Evolutionary conservation across 2,797 vertebrate species (phyloP).

Genomic region (Ceryle rudis): DNA sequence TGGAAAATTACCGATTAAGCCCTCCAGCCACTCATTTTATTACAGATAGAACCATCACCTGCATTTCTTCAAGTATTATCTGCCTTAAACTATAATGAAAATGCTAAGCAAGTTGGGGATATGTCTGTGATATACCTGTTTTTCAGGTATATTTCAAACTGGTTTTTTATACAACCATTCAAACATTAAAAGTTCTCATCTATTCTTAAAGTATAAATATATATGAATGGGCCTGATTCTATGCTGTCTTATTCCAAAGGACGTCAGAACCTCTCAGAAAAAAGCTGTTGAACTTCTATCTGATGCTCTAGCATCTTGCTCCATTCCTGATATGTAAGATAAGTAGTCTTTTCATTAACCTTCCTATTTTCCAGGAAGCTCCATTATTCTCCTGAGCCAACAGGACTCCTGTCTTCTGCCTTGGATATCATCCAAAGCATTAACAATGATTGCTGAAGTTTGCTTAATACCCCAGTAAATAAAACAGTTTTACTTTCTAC

Average conservation of each 20-base stretch:
- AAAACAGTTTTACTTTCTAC: slow-evolving; percentile 26
- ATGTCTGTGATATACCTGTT: not conserved
- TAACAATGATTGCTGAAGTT: slow-evolving; percentile 32
- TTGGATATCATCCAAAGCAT: slow-evolving; percentile 10
- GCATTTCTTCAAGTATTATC: not conserved
- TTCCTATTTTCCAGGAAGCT: slow-evolving; percentile 17
- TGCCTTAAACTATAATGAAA: not conserved
- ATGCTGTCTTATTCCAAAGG: not conserved
- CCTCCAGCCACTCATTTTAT: not conserved
- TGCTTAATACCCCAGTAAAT: slow-evolving; percentile 43
- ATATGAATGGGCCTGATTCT: not conserved
- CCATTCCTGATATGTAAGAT: not conserved
- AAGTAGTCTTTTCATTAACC: slow-evolving; percentile 15
- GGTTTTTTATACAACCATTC: not conserved
- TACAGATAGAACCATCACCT: not conserved
- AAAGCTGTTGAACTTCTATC: not conserved
- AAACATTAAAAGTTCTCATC: not conserved
- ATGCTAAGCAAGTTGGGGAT: not conserved
- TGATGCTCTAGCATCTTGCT: not conserved
- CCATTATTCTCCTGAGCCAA: not conserved
- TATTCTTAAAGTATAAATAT: not conserved
- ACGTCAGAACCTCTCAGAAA: not conserved
- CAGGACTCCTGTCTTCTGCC: not conserved
- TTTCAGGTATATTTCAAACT: not conserved
- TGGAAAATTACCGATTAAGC: not conserved